Base-by-base conservation (phyloP, 2,888 invertebrate species). In the Laspeyria flexula region DNA sequence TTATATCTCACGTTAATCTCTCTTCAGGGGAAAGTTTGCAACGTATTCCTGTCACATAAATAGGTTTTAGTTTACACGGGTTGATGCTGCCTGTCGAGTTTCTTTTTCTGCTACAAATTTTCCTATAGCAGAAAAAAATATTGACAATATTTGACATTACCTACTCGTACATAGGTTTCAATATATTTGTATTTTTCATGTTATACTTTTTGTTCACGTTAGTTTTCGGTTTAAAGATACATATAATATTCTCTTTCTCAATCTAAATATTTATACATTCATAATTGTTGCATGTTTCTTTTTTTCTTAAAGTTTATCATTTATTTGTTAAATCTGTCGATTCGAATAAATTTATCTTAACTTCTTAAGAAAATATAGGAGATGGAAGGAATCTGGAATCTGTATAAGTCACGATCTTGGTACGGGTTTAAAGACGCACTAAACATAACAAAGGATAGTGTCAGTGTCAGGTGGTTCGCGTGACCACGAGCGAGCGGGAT, bases 401-500 rank as follows among this genome's bases (percentile, higher is more conserved):
- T 75, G 71, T 77, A 75, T 76, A 75, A 78, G 75, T 83, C 81
- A 84, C 86, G 81, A 79, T 69, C 74, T 75, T 65, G 73, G 70
- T 66, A 58, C 68, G 54, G 55, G 64, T 73, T 67, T 27, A 49
- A 38, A 37, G 15, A 72, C 58, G 67, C 73, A 64, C 53, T 50
- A 54, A 60, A 64, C 63, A 67, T 62, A 83, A 86, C 83, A 86
- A 86, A 82, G 55, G 48, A 66, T 73, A 77, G 74, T 78, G 77
- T 77, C 79, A 80, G 77, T 82, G 80, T 86, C 88, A 85, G 83
- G 84, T 85, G 79, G 77, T 79, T 85, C 77, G 86, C 86, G 87
- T 88, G 87, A 86, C 82, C 84, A 83, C 83, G 81, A 73, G 69
- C 65, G 66, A 58, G 66, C 74, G 75, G 76, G 79, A 78, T 77